Conservation (phyloP, 92 coral and sea anemone species). For the Paramuricea clavata region DNA sequence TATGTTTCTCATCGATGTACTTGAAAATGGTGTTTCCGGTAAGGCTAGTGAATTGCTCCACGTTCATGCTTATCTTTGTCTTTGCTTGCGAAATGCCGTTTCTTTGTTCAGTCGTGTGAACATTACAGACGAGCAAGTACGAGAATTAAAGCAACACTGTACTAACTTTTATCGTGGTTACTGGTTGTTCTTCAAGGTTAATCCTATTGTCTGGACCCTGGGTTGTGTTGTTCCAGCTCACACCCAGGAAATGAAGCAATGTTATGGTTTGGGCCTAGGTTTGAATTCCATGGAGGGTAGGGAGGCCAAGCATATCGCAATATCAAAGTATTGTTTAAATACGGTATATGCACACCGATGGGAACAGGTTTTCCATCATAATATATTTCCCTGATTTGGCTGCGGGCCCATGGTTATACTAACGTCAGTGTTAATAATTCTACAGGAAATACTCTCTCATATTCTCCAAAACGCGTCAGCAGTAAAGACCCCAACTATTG, state of each 20-base stretch:
- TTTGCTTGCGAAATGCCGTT: conserved; percentile 36
- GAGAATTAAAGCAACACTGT: conserved; percentile 19
- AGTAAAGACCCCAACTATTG: not conserved
- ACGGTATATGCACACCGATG: not conserved
- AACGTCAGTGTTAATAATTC: not conserved
- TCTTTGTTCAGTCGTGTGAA: conserved; percentile 35
- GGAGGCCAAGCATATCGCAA: conserved; percentile 20
- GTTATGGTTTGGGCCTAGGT: not conserved
- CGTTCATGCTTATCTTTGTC: conserved; percentile 35
- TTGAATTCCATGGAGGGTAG: conserved; percentile 20
- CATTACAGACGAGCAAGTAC: conserved; percentile 38
- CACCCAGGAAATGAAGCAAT: not conserved
- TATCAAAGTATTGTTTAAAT: not conserved
- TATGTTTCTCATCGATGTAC: conserved; percentile 27
- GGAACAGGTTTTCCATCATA: conserved; percentile 20
- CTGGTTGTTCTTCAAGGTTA: conserved; percentile 28
- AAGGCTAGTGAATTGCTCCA: not conserved
- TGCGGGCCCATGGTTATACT: conserved; percentile 26
- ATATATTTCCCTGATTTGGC: conserved; percentile 13
- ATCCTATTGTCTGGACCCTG: conserved; percentile 39
- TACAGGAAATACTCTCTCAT: not conserved
- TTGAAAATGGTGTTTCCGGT: conserved; percentile 45
- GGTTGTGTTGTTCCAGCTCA: conserved; percentile 51
- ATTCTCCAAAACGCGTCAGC: not conserved
- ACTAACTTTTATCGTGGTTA: conserved; percentile 1